Evolutionary conservation across 2,888 invertebrate genomes (phyloP).

Genomic region (Acleris laterana): DNA sequence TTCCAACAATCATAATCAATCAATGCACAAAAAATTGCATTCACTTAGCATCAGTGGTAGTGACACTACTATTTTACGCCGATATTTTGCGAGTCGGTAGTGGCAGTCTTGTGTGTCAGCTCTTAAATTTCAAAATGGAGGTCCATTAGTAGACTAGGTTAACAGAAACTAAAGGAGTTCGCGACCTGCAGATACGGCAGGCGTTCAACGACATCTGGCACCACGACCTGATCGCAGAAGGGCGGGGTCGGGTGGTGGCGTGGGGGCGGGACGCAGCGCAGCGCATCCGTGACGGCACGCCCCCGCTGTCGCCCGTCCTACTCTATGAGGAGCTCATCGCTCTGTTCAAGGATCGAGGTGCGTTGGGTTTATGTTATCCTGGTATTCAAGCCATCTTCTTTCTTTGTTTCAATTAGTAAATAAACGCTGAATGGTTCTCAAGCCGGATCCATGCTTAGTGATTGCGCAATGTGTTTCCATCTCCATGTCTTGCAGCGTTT

Average conservation of each 20-base stretch:
- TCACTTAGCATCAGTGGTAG: too few species aligned
- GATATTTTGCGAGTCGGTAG: too few species aligned
- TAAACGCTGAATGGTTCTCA: too few species aligned
- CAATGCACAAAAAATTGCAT: too few species aligned
- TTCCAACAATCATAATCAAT: too few species aligned
- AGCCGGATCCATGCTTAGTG: too few species aligned
- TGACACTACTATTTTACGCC: too few species aligned
- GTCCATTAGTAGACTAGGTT: neutral
- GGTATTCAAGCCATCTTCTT: neutral
- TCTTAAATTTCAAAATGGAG: neutral
- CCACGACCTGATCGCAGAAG: constrained; percentile 69
- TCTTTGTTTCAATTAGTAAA: too few species aligned
- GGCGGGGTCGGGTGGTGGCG: constrained; percentile 58
- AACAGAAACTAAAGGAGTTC: neutral
- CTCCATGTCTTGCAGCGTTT: too few species aligned
- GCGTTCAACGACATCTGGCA: constrained; percentile 69
- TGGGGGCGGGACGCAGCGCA: constrained; percentile 66
- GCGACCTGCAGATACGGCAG: constrained; percentile 55
- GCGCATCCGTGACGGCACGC: constrained; percentile 68
- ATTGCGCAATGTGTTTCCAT: too few species aligned
- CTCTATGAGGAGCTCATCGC: constrained; percentile 70
- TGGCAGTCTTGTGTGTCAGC: too few species aligned
- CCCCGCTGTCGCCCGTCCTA: constrained; percentile 68
- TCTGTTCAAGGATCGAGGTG: constrained; percentile 74
- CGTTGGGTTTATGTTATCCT: constrained; percentile 25